Base-by-base conservation (phyloP, 1,140 invertebrate species). In the Saxidomus purpurata region DNA sequence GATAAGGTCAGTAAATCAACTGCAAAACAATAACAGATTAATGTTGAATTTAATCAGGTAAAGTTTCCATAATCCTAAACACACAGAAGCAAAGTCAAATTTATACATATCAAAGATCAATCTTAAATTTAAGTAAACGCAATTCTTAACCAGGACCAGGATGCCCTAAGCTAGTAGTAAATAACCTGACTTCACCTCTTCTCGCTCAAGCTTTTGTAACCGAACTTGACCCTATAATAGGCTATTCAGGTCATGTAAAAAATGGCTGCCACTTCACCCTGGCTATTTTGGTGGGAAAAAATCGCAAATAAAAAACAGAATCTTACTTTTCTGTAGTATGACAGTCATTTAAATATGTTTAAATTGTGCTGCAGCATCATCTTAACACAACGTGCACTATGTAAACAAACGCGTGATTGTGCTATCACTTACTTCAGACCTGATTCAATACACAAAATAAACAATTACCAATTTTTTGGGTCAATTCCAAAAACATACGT, bases 401-500 rank as follows among this genome's bases (percentile, higher is more conserved):
- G 76, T 79, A 79, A 79, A 79, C 76, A 79, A 55, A 79, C 19
- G 2, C 28, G 76, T 36, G 36, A 28, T 55, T 15, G 28, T 55
- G 49, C 6, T 79, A 47, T 52, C 43, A 59, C 47, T 79, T 28
- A 13, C n/a, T 34, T 36, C 40, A 52, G 71, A 76, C 38, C 38
- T 3, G n/a, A 49, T 49, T 36, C 11, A 43, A 76, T 43, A 43
- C 40, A 49, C 71, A 79, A 79, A 79, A 79, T 79, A 79, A 79
- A 79, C 76, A 79, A 79, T 47, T 79, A 79, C 76, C 76, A 25
- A 52, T 52, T 79, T 79, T 79, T 79, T 79, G 76, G 76, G 76
- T 79, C 76, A 79, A 52, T 52, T 79, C 76, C 76, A 79, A 79
- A 55, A 79, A 28, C 25, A 49, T 43, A 43, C 71, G 71, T 28